Percentiles rank a stretch among this genome's conserved stretches.
These are phyloP conservation scores for Bombycilla garrulus DNA, from an alignment of 2,113 vertebrate species.

Conservation along the genomic window DNA sequence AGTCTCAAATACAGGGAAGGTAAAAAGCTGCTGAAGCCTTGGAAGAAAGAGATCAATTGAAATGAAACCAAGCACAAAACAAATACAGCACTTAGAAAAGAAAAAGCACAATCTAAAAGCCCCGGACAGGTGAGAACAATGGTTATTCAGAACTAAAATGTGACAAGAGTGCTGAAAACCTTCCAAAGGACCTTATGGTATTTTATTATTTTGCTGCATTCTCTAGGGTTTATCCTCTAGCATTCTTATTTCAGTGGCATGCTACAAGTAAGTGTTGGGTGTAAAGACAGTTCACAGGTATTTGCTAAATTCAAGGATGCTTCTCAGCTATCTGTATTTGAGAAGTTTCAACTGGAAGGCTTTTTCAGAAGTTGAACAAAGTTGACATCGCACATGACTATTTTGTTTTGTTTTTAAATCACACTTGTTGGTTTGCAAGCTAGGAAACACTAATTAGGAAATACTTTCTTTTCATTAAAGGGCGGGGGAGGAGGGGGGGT, in stretches of 20 bases:
- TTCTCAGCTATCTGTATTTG: background rate
- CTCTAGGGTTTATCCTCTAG: background rate
- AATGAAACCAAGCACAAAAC: conserved; percentile 26
- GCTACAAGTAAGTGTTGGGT: background rate
- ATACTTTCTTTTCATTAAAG: background rate
- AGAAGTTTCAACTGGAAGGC: background rate
- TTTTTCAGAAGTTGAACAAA: background rate
- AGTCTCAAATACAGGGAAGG: background rate
- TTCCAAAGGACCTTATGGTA: background rate
- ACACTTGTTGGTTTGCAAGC: background rate
- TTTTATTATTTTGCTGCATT: background rate
- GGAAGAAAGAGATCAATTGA: conserved; percentile 1
- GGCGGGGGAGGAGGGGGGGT: rapidly evolving
- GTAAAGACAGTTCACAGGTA: background rate
- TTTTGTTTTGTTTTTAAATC: background rate
- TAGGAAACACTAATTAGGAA: background rate
- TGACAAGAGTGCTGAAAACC: background rate
- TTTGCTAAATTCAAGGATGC: background rate
- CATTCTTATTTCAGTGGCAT: background rate
- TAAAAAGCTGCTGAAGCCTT: background rate
- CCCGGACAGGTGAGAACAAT: background rate
- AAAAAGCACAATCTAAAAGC: conserved; percentile 1
- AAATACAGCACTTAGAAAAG: background rate
- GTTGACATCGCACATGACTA: rapidly evolving
- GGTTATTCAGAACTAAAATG: background rate